Evolutionary conservation across 2,888 invertebrate genomes (phyloP).

Genomic region (Calephelis perditalis): DNA sequence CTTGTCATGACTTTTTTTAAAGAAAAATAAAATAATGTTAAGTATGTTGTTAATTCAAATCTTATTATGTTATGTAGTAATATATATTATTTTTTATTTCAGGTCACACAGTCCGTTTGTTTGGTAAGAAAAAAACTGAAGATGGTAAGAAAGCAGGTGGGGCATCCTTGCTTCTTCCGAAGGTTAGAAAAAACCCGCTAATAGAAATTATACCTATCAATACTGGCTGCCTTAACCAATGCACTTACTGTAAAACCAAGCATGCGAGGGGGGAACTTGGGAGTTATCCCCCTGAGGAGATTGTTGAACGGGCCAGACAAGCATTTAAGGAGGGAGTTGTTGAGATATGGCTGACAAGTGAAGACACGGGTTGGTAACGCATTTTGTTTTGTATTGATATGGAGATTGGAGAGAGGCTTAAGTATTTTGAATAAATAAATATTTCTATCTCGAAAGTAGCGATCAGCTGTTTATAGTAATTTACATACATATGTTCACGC

Average conservation of each 20-base stretch:
- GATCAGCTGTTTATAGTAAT: too few species aligned
- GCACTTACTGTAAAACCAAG: constrained; percentile 99
- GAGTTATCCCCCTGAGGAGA: constrained; percentile 94
- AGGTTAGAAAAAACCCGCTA: constrained; percentile 95
- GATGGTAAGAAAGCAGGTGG: constrained; percentile 91
- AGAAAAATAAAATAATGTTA: too few species aligned
- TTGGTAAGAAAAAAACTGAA: constrained; percentile 88
- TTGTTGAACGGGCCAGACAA: constrained; percentile 90
- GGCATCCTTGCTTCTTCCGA: constrained; percentile 91
- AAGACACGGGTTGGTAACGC: constrained; percentile 88
- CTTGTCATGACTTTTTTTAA: too few species aligned
- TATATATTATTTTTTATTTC: constrained; percentile 18
- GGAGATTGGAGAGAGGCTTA: neutral
- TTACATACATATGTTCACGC: too few species aligned
- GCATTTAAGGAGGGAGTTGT: constrained; percentile 95
- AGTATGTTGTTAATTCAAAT: too few species aligned
- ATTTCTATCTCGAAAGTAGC: too few species aligned
- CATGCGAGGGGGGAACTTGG: constrained; percentile 98
- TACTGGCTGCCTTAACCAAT: constrained; percentile 97
- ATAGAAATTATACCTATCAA: constrained; percentile 98
- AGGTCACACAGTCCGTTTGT: constrained; percentile 85
- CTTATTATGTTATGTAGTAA: too few species aligned
- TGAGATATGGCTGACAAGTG: constrained; percentile 98
- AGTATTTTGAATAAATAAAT: too few species aligned
- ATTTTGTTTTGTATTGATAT: neutral